phyloP scores from a whole-genome alignment of 2,797 vertebrate species.

The Chloroceryle inda region DNA sequence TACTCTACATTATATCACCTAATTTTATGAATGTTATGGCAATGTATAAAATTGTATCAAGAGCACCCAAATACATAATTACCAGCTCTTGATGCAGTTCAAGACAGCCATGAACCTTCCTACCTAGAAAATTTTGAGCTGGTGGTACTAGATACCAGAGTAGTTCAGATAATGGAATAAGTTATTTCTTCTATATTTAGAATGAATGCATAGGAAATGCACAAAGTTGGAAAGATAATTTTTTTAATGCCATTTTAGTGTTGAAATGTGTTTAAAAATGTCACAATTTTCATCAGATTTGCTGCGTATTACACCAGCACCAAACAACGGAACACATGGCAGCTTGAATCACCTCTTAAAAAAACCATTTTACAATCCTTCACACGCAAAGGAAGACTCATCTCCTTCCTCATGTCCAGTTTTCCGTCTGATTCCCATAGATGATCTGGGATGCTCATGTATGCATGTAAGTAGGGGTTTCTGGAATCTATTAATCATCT shows the following conservation, averaged over 20 bases:
- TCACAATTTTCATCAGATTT: constrained; percentile 85
- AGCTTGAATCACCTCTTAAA: constrained; percentile 94
- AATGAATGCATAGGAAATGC: background rate
- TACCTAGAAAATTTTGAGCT: background rate
- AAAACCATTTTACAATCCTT: constrained; percentile 81
- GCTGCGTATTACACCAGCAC: constrained; percentile 86
- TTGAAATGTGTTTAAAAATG: background rate
- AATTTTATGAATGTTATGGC: background rate
- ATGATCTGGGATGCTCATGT: constrained; percentile 82
- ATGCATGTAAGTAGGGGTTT: constrained; percentile 12
- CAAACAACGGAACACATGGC: constrained; percentile 95
- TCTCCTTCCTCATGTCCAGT: constrained; percentile 76
- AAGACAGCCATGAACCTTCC: background rate
- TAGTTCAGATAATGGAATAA: background rate
- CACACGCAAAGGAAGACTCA: constrained; percentile 84
- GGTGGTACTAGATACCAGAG: background rate
- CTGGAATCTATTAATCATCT: background rate
- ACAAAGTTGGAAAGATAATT: background rate
- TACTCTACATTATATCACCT: background rate
- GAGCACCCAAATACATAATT: background rate
- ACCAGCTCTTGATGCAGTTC: background rate
- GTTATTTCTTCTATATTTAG: background rate
- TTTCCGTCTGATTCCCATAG: background rate
- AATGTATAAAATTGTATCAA: background rate
- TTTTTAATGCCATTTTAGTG: background rate